phyloP scores from a whole-genome alignment of 92 coral and sea anemone species.

The Umimayanthus kanabou region DNA sequence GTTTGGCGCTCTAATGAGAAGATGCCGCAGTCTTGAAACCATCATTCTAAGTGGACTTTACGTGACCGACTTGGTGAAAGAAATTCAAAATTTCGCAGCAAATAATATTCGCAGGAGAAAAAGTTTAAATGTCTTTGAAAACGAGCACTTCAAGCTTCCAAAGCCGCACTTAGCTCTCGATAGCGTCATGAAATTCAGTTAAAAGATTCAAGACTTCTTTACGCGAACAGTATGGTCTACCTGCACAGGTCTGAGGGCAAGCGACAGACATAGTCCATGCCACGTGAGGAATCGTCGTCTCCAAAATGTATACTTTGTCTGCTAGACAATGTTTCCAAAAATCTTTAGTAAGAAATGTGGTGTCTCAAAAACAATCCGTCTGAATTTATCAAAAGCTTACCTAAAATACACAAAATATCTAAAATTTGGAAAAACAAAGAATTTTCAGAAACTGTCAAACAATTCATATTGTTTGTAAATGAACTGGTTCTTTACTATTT shows the following conservation, averaged over 20 bases:
- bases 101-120: background rate
- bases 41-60: slow-evolving; percentile 69
- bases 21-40: slow-evolving; percentile 52
- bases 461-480: no score
- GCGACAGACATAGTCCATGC: background rate
- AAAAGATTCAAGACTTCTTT: background rate
- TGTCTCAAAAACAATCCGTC: no score
- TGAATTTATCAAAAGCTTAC: no score
- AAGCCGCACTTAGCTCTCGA: slow-evolving; percentile 43
- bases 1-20: slow-evolving; percentile 52
- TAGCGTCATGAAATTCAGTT: slow-evolving; percentile 41
- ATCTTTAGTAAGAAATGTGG: no score
- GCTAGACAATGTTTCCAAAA: no score
- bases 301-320: background rate
- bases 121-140: slow-evolving; percentile 30
- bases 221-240: background rate
- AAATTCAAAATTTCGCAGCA: slow-evolving; percentile 40
- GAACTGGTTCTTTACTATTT: no score
- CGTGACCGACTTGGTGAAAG: slow-evolving; percentile 60
- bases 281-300: background rate
- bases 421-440: no score
- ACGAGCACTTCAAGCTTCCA: slow-evolving; percentile 48
- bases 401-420: no score
- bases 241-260: background rate
- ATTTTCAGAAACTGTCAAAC: no score